These are phyloP conservation scores for Isichthys henryi DNA, from an alignment of 2,113 vertebrate species.

Conservation along the genomic window DNA sequence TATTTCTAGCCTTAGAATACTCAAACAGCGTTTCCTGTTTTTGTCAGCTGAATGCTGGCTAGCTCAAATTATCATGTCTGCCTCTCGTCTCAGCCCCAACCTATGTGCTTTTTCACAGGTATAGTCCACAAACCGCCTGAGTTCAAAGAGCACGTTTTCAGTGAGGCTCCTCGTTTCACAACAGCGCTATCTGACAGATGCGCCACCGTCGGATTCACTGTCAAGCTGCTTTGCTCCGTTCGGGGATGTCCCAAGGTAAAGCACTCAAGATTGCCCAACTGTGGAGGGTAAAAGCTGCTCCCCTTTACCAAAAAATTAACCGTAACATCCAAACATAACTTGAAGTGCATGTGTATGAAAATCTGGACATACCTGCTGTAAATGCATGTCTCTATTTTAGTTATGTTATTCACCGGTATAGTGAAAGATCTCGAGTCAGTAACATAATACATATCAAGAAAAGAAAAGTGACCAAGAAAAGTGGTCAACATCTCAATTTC, in stretches of 20 bases:
- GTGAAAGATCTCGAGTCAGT: background rate
- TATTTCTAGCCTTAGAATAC: background rate
- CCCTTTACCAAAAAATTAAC: background rate
- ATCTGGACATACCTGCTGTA: background rate
- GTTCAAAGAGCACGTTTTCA: slow-evolving; percentile 68
- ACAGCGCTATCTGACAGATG: slow-evolving; percentile 70
- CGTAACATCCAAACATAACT: background rate
- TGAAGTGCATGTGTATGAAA: background rate
- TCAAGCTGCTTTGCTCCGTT: slow-evolving; percentile 84
- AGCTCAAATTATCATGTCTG: background rate
- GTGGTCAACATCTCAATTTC: background rate
- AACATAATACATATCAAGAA: background rate
- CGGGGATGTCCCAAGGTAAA: slow-evolving; percentile 80
- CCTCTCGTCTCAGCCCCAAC: background rate
- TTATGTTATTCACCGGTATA: background rate
- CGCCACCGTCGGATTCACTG: slow-evolving; percentile 83
- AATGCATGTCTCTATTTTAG: background rate
- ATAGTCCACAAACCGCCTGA: slow-evolving; percentile 63
- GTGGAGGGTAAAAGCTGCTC: background rate
- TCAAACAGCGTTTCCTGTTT: background rate
- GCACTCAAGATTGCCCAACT: background rate
- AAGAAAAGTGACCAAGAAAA: too few species aligned
- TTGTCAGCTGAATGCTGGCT: background rate
- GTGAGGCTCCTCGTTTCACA: slow-evolving; percentile 87
- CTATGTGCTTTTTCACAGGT: slow-evolving; percentile 40